A percentile compares a stretch with the other conserved stretches of the same genome.
Conservation (phyloP, 2,113 vertebrate genomes). For the Mus spicilegus region DNA sequence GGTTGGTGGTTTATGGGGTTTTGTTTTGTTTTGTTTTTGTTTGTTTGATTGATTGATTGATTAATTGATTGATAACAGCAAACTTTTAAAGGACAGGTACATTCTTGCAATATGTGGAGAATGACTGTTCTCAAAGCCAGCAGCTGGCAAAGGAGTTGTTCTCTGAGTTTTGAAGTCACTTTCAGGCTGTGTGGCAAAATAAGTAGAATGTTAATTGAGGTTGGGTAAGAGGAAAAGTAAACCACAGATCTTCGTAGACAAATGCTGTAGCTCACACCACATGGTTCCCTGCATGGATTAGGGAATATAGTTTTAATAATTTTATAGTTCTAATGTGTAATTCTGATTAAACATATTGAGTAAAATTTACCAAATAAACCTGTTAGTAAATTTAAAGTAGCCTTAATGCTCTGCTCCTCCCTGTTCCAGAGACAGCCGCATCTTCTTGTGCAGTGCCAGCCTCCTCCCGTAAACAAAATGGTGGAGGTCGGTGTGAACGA, state of each 20-base stretch:
- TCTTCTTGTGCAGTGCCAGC: too few species aligned
- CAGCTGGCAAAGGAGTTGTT: too few species aligned
- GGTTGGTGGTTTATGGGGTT: too few species aligned
- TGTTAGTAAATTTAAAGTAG: background rate
- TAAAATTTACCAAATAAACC: background rate
- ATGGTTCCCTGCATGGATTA: background rate
- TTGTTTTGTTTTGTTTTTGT: too few species aligned
- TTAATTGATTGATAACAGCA: background rate
- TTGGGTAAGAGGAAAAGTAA: background rate
- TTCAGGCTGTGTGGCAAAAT: background rate
- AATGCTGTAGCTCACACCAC: background rate
- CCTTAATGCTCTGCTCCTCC: background rate
- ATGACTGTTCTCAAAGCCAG: background rate
- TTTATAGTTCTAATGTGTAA: background rate
- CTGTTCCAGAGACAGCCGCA: too few species aligned
- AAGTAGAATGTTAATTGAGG: background rate
- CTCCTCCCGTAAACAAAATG: too few species aligned
- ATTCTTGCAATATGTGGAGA: slow-evolving; percentile 51
- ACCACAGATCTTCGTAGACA: background rate
- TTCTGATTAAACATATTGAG: background rate
- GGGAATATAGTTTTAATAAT: background rate
- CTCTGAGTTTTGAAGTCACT: background rate
- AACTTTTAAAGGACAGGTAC: background rate
- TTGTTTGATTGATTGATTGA: too few species aligned
- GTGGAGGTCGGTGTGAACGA: too few species aligned